phyloP scores from a whole-genome alignment of 2,113 vertebrate genomes.

The Chionodraco myersi region DNA sequence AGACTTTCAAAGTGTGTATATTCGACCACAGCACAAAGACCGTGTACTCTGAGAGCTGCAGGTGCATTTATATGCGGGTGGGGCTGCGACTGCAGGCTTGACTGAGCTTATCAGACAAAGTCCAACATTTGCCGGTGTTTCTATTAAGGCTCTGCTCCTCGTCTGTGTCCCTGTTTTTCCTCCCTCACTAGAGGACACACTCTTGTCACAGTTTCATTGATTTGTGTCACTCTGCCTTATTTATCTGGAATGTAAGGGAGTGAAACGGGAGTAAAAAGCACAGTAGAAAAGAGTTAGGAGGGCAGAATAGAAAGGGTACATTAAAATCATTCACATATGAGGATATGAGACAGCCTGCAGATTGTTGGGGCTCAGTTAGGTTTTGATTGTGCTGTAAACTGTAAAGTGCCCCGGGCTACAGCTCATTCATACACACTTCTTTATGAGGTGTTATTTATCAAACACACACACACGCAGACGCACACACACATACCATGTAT shows the following conservation, averaged over 20 bases:
- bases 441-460: constrained; percentile 57
- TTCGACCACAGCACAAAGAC: constrained; percentile 14
- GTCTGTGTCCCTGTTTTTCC: not conserved
- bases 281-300: not conserved
- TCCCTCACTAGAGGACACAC: not conserved
- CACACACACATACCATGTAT: not conserved
- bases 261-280: not conserved
- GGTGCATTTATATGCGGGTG: constrained; percentile 76
- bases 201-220: constrained; percentile 11
- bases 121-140: constrained; percentile 39
- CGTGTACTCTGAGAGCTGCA: constrained; percentile 51
- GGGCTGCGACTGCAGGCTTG: constrained; percentile 62
- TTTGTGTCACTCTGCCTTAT: constrained; percentile 14
- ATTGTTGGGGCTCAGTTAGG: constrained; percentile 47
- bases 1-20: not conserved
- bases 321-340: constrained; percentile 9
- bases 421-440: constrained; percentile 44
- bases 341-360: constrained; percentile 14
- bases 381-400: constrained; percentile 33
- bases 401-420: constrained; percentile 16
- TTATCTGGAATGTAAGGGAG: constrained; percentile 3
- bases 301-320: not conserved
- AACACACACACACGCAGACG: not conserved
- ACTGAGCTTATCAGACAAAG: constrained; percentile 51
- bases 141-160: not conserved